Evolutionary conservation across 2,888 invertebrate genomes (phyloP), one percentile per base, ranked within the genome.

Genomic region (Trimorus sp.): DNA sequence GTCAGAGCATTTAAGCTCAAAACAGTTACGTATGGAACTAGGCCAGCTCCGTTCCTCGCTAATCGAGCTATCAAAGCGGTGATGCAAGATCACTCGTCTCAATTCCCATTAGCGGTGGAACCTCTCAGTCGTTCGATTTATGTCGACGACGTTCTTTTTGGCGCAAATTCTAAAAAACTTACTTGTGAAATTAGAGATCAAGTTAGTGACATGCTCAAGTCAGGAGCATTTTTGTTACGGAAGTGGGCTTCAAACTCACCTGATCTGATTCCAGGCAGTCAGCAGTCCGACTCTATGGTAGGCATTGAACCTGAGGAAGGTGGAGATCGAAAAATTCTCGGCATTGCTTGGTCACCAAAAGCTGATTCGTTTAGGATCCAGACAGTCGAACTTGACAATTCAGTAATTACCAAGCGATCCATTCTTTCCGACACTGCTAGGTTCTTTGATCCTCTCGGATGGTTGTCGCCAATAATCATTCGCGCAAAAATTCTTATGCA

Each of bases 401-500:
- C 54, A 3, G 8, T 12, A 1, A 45, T 38, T 8, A 56, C 68
- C 6, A 68, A 68, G 12, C 56, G 68, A 3, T 9, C 56, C 5
- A 68, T 68, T 6, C 37, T 68, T 6, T 68, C 56, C 1, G 8
- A 53, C 14, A 45, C 69, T 3, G 68, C 76, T 7, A 16, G 37
- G 12, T 2, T 76, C 0, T 76, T 15, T 16, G 68, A 56, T 16
- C 68, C 68, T 8, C n/a, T 68, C 6, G 68, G 56, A 0, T 68
- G 68, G 56, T 48, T 68, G 2, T 56, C 68, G n/a, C 68, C 68
- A 0, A 11, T 68, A 1, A 14, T 56, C 2, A 16, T 68, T 2
- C 9, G 62, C 11, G 76, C 79, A 8, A 79, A 84, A 59, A 65
- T 80, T 8, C 38, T 82, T 0, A n/a, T 82, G 7, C 76, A 82